Evolutionary conservation across 2,797 vertebrate species (phyloP), one percentile per base, ranked within the genome.

Genomic region (Alectoris magna): DNA sequence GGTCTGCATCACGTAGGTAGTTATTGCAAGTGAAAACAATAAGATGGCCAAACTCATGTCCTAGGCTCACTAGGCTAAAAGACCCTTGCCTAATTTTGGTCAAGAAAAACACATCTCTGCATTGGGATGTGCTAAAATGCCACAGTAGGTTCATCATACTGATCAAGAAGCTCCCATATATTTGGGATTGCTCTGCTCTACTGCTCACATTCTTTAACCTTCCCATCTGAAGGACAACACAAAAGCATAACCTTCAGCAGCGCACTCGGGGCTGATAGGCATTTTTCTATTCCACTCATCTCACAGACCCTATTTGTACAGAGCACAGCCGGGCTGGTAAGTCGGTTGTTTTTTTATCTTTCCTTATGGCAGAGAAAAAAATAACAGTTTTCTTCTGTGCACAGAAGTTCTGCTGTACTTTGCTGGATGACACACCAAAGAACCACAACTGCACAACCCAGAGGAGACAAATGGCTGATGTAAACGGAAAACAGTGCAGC

Each of bases 401-500:
- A 64, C 53, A 67, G 62, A 81, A 86, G 68, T 75, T 93, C 31
- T 89, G 91, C 85, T 92, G 81, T 27, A 19, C 84, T 94, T 15
- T 91, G 88, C 56, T 91, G 93, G 88, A 71, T 95, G 94, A 90
- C 88, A 95, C 88, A 93, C 91, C 49, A 4, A 81, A 71, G 93
- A 94, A 84, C 86, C 93, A 91, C 94, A 95, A 85, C 9, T 78
- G 79, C 88, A 79, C 53, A 85, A 88, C 94, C 93, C 83, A 41
- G 49, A 87, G 91, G 75, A 95, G 88, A 82, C 91, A 90, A 75
- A 51, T 44, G 89, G 95, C 95, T 96, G 96, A 92, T 90, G 84
- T 77, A 92, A 90, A 94, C 91, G 95, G 96, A 95, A 94, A 95
- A 93, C 74, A 51, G 73, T 41, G 76, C 59, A 84, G 94, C 71